Conservation (phyloP, 2,113 vertebrate species). For the Fulica atra region DNA sequence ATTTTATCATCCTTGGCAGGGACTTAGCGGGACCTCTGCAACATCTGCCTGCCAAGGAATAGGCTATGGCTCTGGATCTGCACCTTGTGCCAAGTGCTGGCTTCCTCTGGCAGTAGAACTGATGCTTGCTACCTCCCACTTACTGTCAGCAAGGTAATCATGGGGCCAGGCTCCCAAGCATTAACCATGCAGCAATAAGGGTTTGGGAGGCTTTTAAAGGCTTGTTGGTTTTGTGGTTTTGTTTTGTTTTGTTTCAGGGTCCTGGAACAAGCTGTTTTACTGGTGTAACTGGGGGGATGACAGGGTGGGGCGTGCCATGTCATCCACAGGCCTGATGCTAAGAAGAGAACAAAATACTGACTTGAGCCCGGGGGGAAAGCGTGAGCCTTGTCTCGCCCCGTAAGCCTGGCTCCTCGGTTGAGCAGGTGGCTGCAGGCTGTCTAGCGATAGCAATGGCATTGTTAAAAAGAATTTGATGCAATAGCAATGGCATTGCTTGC, state of each 20-base stretch:
- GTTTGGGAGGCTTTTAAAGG: neutral
- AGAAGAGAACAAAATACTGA: neutral
- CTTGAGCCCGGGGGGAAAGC: neutral
- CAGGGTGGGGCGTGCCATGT: neutral
- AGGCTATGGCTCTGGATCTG: neutral
- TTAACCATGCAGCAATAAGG: accelerated
- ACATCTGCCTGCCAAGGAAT: neutral
- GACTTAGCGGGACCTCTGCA: neutral
- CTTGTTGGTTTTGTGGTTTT: neutral
- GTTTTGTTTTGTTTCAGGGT: neutral
- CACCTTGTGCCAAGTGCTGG: accelerated
- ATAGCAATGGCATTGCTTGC: neutral
- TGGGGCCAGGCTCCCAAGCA: neutral
- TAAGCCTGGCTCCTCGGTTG: accelerated
- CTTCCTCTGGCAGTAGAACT: neutral
- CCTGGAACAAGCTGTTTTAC: neutral
- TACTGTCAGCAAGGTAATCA: neutral
- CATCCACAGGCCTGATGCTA: neutral
- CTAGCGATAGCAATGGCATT: neutral
- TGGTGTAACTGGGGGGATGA: neutral
- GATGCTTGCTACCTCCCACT: neutral
- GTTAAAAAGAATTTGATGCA: too few relatives aligned
- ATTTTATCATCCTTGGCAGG: neutral
- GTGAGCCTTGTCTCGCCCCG: neutral
- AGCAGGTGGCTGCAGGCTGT: accelerated